Base-by-base conservation (phyloP, 2,888 invertebrate genomes). In the Chloroclysta siterata region DNA sequence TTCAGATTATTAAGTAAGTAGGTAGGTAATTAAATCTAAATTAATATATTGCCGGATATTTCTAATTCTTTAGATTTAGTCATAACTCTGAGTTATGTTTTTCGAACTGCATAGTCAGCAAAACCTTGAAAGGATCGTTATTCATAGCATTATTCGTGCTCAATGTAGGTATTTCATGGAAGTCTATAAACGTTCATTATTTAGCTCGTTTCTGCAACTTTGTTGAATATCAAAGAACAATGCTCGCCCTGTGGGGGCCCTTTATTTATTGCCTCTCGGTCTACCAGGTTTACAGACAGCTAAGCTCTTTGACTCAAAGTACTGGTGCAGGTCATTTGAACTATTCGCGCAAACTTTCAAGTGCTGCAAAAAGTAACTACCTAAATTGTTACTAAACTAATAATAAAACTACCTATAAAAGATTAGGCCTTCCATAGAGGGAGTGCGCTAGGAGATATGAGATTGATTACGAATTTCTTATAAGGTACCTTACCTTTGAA, bases 11-110 rank as follows among this genome's bases (percentile, higher is more conserved):
- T 2, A 22, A 22, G 22, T 22, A 22, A 3, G 22, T 22, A n/a
- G n/a, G n/a, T n/a, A n/a, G n/a, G 14, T 17, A 29, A 6, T 11
- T 39, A 59, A 22, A 22, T 48, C 52, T 55, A 53, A 48, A 51
- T 17, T 11, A 28, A 53, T 50, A 54, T 41, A 56, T 44, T 42
- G 33, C 55, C 55, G 60, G 60, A 56, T 63, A 53, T 63, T 14
- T 22, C 1, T 39, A 41, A 22, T 52, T n/a, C 6, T 33, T 3
- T 42, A 22, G 29, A 54, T 17, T 50, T 42, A 44, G n/a, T 33
- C 50, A 54, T 60, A 44, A 13, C 29, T 53, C 47, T 15, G 28
- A 13, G 42, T 60, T 53, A 28, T 28, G 15, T 41, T 29, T 51
- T 28, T 29, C 39, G 41, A 39, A 50, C 3, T 41, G 28, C 47